A percentile compares a stretch with the other conserved stretches of the same genome.
phyloP scores from a whole-genome alignment of 2,888 invertebrate species.

The Tetanocera ferruginea region DNA sequence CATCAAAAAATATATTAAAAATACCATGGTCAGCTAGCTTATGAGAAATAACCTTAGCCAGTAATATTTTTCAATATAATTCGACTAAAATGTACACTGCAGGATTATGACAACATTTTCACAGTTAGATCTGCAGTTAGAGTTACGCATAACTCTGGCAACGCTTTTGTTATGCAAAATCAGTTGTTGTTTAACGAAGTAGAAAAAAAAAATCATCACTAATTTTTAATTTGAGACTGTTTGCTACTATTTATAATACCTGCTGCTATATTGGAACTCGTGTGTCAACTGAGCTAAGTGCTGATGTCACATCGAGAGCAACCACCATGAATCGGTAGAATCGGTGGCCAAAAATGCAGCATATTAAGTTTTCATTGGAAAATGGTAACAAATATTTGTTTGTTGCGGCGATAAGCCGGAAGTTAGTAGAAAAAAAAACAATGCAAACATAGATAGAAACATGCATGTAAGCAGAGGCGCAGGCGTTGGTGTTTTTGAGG shows the following conservation, averaged over 20 bases:
- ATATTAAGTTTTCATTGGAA: not conserved
- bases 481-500: not conserved
- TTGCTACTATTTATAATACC: not conserved
- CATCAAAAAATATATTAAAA: no score
- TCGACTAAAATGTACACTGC: no score
- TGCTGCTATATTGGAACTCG: not conserved
- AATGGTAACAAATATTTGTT: conserved; percentile 4
- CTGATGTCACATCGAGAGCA: not conserved
- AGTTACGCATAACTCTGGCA: not conserved
- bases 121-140: no score
- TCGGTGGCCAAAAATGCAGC: not conserved
- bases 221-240: not conserved
- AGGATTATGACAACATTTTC: no score
- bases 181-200: not conserved
- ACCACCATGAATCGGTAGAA: not conserved
- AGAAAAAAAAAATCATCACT: not conserved
- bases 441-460: not conserved
- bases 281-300: not conserved
- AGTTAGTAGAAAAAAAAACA: not conserved
- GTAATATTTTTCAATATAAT: no score
- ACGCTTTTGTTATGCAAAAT: not conserved
- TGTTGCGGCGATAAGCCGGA: conserved; percentile 12
- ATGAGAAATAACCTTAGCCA: no score
- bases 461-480: not conserved
- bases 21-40: no score